Conservation (phyloP, 2,888 invertebrate species). For the Sycophila texana region DNA sequence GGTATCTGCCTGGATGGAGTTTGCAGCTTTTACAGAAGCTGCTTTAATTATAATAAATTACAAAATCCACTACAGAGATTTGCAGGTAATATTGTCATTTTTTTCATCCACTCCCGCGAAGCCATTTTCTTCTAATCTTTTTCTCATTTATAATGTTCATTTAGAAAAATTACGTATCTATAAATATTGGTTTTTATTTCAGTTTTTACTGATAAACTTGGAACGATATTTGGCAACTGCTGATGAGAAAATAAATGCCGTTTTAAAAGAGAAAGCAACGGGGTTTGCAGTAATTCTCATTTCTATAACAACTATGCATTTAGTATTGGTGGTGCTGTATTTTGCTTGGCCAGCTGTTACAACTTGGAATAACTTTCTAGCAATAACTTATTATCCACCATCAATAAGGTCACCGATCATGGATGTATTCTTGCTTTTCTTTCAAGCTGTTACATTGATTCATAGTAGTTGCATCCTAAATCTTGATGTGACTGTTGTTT, state of each 20-base stretch:
- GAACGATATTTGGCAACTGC: conserved; percentile 21
- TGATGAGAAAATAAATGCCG: neutral
- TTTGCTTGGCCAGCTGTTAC: conserved; percentile 13
- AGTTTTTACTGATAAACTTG: conserved; percentile 12
- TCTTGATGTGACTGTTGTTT: conserved; percentile 21
- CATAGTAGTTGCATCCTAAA: conserved; percentile 31
- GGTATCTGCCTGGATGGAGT: conserved; percentile 37
- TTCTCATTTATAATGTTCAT: neutral
- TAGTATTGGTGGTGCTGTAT: conserved; percentile 27
- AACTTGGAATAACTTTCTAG: conserved; percentile 27
- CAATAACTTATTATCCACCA: conserved; percentile 34
- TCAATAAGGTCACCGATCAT: conserved; percentile 9
- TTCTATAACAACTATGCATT: conserved; percentile 12
- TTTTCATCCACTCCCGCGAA: neutral
- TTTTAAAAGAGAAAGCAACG: conserved; percentile 5
- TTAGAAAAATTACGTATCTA: neutral
- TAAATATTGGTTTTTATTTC: neutral
- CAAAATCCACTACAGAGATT: neutral
- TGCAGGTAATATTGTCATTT: conserved; percentile 33
- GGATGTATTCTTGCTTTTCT: conserved; percentile 29
- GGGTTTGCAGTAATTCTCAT: conserved; percentile 14
- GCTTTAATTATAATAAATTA: conserved; percentile 37
- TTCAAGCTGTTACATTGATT: conserved; percentile 32
- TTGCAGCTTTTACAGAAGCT: conserved; percentile 8
- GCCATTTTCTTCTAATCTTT: too few relatives aligned